Evolutionary conservation across 2,888 invertebrate genomes (phyloP).

Genomic region (Acanthosoma haemorrhoidale): DNA sequence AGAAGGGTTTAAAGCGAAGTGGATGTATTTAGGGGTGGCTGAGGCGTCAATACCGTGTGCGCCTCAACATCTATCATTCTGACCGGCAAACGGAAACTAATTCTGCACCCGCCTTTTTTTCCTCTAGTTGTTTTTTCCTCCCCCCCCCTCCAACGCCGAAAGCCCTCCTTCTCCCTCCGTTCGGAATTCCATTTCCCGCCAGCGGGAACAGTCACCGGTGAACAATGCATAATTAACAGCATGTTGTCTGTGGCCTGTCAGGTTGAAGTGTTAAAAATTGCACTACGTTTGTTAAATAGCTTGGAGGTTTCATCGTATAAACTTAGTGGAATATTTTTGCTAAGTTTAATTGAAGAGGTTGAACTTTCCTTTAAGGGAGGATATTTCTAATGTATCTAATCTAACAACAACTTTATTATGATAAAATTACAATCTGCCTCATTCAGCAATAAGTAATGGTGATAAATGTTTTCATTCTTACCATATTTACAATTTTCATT

Average conservation of each 20-base stretch:
- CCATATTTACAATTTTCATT: too few species aligned
- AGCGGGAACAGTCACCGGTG: constrained; percentile 4
- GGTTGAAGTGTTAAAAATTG: background rate
- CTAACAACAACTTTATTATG: too few species aligned
- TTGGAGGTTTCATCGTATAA: background rate
- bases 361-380: too few species aligned
- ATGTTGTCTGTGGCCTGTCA: background rate
- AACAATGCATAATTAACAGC: constrained; percentile 24
- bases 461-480: too few species aligned
- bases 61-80: background rate
- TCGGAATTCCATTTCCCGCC: background rate
- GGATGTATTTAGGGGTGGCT: too few species aligned
- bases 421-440: too few species aligned
- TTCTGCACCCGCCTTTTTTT: constrained; percentile 8
- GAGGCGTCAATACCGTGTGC: too few species aligned
- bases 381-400: too few species aligned
- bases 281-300: background rate
- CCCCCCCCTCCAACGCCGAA: background rate
- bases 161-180: background rate
- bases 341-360: too few species aligned
- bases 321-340: too few species aligned
- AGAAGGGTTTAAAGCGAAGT: too few species aligned
- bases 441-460: too few species aligned
- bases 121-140: background rate
- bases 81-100: background rate